These are phyloP conservation scores for Pangasius larnaudii DNA, from an alignment of 2,797 vertebrate species.

Conservation along the genomic window DNA sequence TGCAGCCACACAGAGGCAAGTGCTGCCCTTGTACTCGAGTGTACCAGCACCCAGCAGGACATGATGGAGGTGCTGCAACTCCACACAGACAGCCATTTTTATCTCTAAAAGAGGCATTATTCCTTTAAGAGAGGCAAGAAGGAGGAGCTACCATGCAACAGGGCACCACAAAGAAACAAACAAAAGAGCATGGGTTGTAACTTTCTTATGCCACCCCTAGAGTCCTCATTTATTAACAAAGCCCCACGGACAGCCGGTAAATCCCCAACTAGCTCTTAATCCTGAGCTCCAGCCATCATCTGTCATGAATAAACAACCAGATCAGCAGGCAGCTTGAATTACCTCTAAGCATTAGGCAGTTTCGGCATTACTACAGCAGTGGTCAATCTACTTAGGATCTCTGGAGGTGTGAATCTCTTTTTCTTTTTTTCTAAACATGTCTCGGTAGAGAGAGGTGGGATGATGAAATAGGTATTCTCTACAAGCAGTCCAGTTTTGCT, in stretches of 20 bases:
- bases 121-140: conserved; percentile 12
- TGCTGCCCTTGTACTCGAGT: conserved; percentile 36
- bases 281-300: conserved; percentile 50
- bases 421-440: neutral
- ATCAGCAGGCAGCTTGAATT: conserved; percentile 46
- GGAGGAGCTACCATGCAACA: conserved; percentile 40
- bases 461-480: neutral
- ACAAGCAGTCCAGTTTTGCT: neutral
- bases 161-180: conserved; percentile 31
- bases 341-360: conserved; percentile 40
- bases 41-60: conserved; percentile 43
- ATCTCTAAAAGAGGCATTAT: conserved; percentile 22
- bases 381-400: conserved; percentile 30
- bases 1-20: conserved; percentile 50
- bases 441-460: neutral
- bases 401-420: neutral
- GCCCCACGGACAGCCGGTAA: conserved; percentile 36
- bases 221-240: conserved; percentile 47
- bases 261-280: conserved; percentile 55
- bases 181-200: conserved; percentile 37
- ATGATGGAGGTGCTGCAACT: conserved; percentile 6
- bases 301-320: conserved; percentile 56
- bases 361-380: conserved; percentile 22
- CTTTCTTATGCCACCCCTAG: conserved; percentile 48
- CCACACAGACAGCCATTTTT: conserved; percentile 14